These are phyloP conservation scores for Neosilurus mollespiculum DNA, from an alignment of 2,797 vertebrate genomes.

Conservation along the genomic window DNA sequence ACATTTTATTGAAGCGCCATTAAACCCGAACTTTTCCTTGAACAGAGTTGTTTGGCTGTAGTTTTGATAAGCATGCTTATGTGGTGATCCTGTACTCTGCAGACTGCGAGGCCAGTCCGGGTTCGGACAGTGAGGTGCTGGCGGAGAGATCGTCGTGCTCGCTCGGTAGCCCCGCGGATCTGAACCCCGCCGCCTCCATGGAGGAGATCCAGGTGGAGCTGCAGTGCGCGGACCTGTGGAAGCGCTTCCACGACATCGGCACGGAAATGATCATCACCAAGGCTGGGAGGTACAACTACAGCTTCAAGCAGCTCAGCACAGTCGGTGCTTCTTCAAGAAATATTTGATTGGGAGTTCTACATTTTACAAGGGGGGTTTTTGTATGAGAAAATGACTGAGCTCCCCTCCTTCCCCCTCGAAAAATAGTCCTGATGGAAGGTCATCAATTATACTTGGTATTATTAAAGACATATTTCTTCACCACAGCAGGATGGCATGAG, in stretches of 20 bases:
- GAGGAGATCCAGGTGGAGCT: constrained; percentile 98
- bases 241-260: constrained; percentile 97
- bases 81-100: constrained; percentile 32
- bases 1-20: too few relatives aligned
- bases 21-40: neutral
- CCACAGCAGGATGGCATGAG: constrained; percentile 27
- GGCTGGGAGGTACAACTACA: constrained; percentile 84
- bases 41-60: neutral
- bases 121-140: constrained; percentile 90
- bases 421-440: neutral
- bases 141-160: constrained; percentile 92
- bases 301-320: neutral
- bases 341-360: neutral
- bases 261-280: constrained; percentile 99
- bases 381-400: neutral
- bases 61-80: constrained; percentile 50
- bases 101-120: constrained; percentile 96
- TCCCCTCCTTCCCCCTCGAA: too few relatives aligned
- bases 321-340: neutral
- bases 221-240: constrained; percentile 97
- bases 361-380: neutral
- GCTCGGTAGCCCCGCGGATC: constrained; percentile 83
- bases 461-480: constrained; percentile 49
- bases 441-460: constrained; percentile 26
- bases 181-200: constrained; percentile 87